Percentiles rank a stretch among this genome's conserved stretches.
These are phyloP conservation scores for Rhopalosiphum nymphaeae DNA, from an alignment of 2,888 invertebrate genomes.

Conservation along the genomic window DNA sequence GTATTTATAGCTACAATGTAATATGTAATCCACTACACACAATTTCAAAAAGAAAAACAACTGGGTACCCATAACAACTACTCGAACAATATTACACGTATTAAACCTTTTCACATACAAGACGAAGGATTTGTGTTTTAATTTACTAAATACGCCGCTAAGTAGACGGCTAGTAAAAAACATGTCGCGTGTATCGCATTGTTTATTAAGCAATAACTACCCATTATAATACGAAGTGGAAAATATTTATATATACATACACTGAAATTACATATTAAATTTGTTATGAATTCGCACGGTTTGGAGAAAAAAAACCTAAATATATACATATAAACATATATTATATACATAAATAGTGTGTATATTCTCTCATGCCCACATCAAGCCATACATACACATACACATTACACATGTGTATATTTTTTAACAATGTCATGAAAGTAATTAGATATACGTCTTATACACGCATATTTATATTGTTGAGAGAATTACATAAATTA, in stretches of 20 bases:
- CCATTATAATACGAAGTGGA: background rate
- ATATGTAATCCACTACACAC: background rate
- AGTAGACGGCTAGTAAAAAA: background rate
- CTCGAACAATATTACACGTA: conserved; percentile 7
- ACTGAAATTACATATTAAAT: background rate
- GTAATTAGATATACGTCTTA: conserved; percentile 35
- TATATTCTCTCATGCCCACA: conserved; percentile 52
- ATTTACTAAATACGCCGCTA: background rate
- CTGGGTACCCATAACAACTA: background rate
- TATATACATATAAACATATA: background rate
- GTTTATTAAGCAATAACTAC: conserved; percentile 28
- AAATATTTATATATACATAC: background rate
- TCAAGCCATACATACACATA: background rate
- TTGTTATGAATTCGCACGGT: conserved; percentile 56
- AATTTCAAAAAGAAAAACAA: conserved; percentile 49
- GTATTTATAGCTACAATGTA: background rate
- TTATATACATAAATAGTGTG: background rate
- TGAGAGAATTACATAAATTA: conserved; percentile 58
- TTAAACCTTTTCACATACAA: conserved; percentile 49
- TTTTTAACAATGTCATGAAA: conserved; percentile 52
- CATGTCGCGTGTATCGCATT: background rate
- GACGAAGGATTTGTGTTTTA: conserved; percentile 11
- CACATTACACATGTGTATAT: background rate
- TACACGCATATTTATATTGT: conserved; percentile 42
- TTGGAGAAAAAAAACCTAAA: conserved; percentile 25